phyloP scores from a whole-genome alignment of 2,113 vertebrate species.

The Salvelinus fontinalis region DNA sequence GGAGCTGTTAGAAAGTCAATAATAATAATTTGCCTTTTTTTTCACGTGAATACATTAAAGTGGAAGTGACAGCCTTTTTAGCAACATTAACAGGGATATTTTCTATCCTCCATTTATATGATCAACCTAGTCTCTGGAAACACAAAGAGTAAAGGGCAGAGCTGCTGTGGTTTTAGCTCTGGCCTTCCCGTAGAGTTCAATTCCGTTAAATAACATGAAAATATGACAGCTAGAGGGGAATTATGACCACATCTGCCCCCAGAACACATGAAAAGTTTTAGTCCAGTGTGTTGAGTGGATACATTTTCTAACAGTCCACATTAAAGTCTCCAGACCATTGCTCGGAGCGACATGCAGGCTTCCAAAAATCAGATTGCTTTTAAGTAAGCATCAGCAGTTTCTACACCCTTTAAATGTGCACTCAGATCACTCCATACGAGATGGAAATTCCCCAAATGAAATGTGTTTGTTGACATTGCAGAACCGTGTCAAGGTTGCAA shows the following conservation, averaged over 20 bases:
- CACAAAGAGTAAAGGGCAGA: background rate
- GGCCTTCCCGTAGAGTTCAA: background rate
- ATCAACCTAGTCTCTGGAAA: background rate
- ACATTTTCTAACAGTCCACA: background rate
- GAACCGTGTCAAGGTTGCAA: background rate
- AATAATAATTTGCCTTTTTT: no score
- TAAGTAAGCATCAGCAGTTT: background rate
- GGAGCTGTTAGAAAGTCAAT: no score
- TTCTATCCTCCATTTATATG: background rate
- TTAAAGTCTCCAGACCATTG: background rate
- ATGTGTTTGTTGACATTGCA: background rate
- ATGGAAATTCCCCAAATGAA: background rate
- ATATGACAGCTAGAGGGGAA: background rate
- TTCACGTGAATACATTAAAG: no score
- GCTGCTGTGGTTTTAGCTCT: background rate
- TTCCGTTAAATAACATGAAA: background rate
- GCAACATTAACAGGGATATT: background rate
- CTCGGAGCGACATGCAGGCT: background rate
- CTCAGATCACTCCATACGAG: background rate
- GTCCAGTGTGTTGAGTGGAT: background rate
- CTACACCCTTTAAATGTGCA: background rate
- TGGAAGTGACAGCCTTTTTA: no score
- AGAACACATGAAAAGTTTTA: background rate
- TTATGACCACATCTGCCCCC: background rate
- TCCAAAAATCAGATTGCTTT: background rate